Evolutionary conservation across 2,888 invertebrate species (phyloP).

Genomic region (Linnaemya vulpina): DNA sequence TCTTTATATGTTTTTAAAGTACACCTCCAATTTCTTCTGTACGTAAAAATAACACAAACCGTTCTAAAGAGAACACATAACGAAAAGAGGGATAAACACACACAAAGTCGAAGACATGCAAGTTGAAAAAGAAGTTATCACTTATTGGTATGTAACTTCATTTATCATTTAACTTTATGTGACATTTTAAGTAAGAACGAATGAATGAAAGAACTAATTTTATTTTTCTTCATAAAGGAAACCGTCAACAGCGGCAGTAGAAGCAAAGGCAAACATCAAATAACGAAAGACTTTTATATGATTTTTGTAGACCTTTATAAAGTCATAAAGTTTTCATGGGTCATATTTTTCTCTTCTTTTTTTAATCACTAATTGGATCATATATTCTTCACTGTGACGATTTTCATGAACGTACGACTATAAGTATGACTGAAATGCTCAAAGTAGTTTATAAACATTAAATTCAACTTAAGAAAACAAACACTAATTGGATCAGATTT

Average conservation of each 20-base stretch:
- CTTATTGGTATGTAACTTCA: constrained; percentile 79
- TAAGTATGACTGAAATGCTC: constrained; percentile 50
- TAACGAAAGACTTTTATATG: constrained; percentile 42
- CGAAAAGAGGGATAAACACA: background rate
- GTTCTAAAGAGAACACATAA: background rate
- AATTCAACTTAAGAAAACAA: constrained; percentile 50
- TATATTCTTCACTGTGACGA: constrained; percentile 72
- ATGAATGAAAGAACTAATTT: constrained; percentile 65
- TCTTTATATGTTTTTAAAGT: constrained; percentile 25
- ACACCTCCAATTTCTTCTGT: constrained; percentile 38
- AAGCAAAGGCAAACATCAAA: constrained; percentile 29
- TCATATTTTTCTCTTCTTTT: constrained; percentile 75
- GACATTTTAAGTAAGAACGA: constrained; percentile 75
- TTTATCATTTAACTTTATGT: constrained; percentile 81
- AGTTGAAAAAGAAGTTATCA: constrained; percentile 77
- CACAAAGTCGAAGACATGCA: background rate
- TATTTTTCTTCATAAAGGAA: constrained; percentile 55
- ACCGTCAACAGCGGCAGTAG: constrained; percentile 53
- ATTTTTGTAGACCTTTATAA: constrained; percentile 66
- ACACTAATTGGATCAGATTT: constrained; percentile 59
- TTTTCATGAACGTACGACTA: constrained; percentile 44
- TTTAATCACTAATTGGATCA: constrained; percentile 78
- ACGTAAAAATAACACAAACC: constrained; percentile 7
- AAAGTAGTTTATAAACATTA: constrained; percentile 69
- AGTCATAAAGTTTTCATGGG: constrained; percentile 74